Evolutionary conservation across 2,113 vertebrate genomes (phyloP), one percentile per base, ranked within the genome.

Genomic region (Clarias batrachus): DNA sequence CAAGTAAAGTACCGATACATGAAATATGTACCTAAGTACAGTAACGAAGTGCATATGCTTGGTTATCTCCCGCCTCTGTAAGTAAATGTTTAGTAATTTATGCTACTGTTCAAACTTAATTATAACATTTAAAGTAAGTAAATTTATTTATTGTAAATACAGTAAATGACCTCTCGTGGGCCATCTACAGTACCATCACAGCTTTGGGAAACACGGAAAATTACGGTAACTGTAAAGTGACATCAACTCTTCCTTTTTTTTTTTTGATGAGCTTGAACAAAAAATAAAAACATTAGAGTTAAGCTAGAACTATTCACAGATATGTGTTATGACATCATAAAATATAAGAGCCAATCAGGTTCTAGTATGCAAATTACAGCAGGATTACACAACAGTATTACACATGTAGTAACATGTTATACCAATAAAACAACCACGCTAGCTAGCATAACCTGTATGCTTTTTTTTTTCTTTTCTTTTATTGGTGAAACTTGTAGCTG

Each of bases 261-360:
- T 66, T 13, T 4, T 33, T 52, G 65, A 41, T 77, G 33, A 63
- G 56, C 62, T 63, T 27, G 41, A 59, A 57, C 33, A 90, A 92
- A 91, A 89, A 90, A 91, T 89, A n/a, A n/a, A 27, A 68, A 27
- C 27, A 21, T 21, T 21, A 62, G 17, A 11, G 25, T 12, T 17
- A 33, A 66, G 71, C 41, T 16, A 77, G 25, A 77, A 77, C 23
- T 54, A 11, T n/a, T 77, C n/a, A n/a, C 6, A 78, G 74, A 6
- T n/a, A 27, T 57, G 41, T 37, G 68, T 76, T 52, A 78, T 78
- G 56, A 14, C 52, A 54, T 77, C 48, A 56, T 57, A 56, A 30
- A 59, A 21, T 59, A 60, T 37, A 60, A 80, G 9, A 59, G 76
- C 76, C 76, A 30, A 59, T 79, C 76, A 79, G 54, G 56, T 59